Evolutionary conservation across 2,797 vertebrate genomes (phyloP).

Genomic region (Falco novaeseelandiae): DNA sequence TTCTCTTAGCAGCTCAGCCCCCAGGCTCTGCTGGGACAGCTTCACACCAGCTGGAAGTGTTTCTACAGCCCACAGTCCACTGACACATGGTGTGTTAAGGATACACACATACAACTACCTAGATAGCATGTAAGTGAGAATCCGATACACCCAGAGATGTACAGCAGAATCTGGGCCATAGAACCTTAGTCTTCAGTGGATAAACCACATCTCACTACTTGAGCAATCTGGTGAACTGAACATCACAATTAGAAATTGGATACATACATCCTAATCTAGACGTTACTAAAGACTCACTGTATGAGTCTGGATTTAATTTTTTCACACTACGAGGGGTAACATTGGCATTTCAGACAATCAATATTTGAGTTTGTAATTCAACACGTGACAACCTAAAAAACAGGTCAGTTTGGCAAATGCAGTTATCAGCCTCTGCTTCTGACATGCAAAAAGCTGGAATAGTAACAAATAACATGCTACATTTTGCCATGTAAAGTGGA

Average conservation of each 20-base stretch:
- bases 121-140: background rate
- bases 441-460: background rate
- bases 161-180: background rate
- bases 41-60: background rate
- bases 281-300: background rate
- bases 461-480: background rate
- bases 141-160: background rate
- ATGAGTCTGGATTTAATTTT: background rate
- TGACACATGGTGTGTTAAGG: background rate
- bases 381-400: background rate
- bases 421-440: background rate
- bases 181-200: background rate
- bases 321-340: background rate
- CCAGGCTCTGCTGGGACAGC: background rate
- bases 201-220: background rate
- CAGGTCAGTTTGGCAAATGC: background rate
- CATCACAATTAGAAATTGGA: background rate
- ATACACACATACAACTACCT: background rate
- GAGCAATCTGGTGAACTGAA: background rate
- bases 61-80: background rate
- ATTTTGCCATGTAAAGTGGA: background rate
- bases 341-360: background rate
- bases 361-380: background rate
- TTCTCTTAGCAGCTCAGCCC: background rate
- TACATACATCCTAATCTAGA: background rate